These are phyloP conservation scores for Ephialtes manifestator DNA, from an alignment of 2,888 invertebrate genomes.

Conservation along the genomic window DNA sequence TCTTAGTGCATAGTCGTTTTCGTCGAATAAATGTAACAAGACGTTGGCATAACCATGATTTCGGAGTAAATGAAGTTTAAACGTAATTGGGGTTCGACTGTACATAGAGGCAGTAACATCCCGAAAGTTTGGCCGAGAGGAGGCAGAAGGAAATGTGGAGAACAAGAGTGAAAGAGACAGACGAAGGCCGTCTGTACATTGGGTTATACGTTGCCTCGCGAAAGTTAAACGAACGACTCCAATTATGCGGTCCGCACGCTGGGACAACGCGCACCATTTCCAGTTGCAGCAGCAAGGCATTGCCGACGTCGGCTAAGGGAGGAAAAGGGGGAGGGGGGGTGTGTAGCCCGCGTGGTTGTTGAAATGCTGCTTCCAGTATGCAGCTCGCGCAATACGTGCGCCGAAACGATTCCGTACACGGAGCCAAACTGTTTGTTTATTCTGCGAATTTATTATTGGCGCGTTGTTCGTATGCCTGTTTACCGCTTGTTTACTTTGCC, in stretches of 20 bases:
- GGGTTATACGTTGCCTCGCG: slow-evolving; percentile 68
- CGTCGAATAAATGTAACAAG: slow-evolving; percentile 6
- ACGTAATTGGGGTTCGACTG: background rate
- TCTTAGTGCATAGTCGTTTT: background rate
- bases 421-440: slow-evolving; percentile 77
- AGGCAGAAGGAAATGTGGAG: slow-evolving; percentile 11
- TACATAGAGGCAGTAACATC: background rate
- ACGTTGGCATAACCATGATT: slow-evolving; percentile 38
- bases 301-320: slow-evolving; percentile 51
- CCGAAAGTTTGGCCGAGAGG: slow-evolving; percentile 1
- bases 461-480: slow-evolving; percentile 74
- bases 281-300: slow-evolving; percentile 24
- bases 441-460: slow-evolving; percentile 82
- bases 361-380: slow-evolving; percentile 43
- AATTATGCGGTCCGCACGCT: slow-evolving; percentile 80
- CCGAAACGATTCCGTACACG: slow-evolving; percentile 23
- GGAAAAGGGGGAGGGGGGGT: background rate
- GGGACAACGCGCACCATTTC: slow-evolving; percentile 45
- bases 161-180: slow-evolving; percentile 30
- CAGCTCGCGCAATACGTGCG: slow-evolving; percentile 34
- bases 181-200: background rate
- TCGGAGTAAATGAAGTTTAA: slow-evolving; percentile 29
- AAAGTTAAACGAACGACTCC: slow-evolving; percentile 82
- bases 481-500: slow-evolving; percentile 48
- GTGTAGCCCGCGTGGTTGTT: slow-evolving; percentile 5